Evolutionary conservation across 2,888 invertebrate genomes (phyloP).

Genomic region (Epicampocera succincta): DNA sequence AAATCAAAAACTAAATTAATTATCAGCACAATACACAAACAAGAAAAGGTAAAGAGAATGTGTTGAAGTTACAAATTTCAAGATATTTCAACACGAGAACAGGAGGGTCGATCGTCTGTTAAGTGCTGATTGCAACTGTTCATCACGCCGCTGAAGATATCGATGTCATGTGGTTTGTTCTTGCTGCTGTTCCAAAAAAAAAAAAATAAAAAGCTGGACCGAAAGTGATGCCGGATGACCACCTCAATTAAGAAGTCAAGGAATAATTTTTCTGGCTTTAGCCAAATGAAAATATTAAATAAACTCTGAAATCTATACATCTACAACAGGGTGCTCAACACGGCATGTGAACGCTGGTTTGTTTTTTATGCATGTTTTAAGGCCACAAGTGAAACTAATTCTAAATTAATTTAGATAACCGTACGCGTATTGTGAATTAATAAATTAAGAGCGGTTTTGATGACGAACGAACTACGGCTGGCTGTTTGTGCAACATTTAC

Average conservation of each 20-base stretch:
- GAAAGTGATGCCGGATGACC: constrained; percentile 48
- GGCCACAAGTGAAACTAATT: constrained; percentile 65
- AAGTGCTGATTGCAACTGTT: neutral
- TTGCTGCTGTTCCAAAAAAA: neutral
- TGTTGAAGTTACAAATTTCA: constrained; percentile 46
- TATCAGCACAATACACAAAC: constrained; percentile 34
- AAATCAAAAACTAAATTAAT: constrained; percentile 40
- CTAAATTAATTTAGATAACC: constrained; percentile 64
- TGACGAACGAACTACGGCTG: neutral
- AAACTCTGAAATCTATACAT: constrained; percentile 48
- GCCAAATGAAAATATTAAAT: constrained; percentile 47
- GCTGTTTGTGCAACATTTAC: constrained; percentile 19
- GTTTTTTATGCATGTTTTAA: constrained; percentile 51
- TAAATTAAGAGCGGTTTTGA: constrained; percentile 19
- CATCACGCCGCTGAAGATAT: constrained; percentile 22
- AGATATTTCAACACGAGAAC: constrained; percentile 11
- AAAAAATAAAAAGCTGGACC: constrained; percentile 45
- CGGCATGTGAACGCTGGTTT: constrained; percentile 31
- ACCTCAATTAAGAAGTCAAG: constrained; percentile 67
- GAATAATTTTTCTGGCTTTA: constrained; percentile 27
- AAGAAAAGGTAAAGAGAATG: constrained; percentile 27
- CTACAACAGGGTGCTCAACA: constrained; percentile 44
- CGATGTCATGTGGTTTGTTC: constrained; percentile 16
- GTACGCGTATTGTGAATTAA: constrained; percentile 9
- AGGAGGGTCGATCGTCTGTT: neutral